Conservation (phyloP, 2,888 invertebrate species). For the Agrochola circellaris region DNA sequence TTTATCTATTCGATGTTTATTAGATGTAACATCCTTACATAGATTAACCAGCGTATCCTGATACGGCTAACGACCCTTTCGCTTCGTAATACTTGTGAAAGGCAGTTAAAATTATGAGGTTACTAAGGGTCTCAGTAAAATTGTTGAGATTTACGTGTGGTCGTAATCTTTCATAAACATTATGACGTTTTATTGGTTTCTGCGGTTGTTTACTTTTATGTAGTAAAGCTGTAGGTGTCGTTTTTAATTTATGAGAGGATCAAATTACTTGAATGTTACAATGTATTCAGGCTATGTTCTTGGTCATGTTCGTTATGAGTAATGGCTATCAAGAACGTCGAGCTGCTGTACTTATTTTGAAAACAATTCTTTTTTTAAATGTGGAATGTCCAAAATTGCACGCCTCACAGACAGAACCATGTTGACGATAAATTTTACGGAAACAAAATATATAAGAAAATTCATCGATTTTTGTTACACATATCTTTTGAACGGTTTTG, state of each 20-base stretch:
- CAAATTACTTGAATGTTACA: constrained; percentile 54
- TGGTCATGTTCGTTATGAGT: constrained; percentile 22
- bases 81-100: constrained; percentile 27
- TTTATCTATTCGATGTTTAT: constrained; percentile 77
- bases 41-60: constrained; percentile 64
- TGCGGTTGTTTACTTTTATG: constrained; percentile 48
- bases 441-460: no score
- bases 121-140: constrained; percentile 60
- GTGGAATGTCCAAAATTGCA: no score
- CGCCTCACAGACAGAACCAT: no score
- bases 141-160: constrained; percentile 61
- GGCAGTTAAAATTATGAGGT: constrained; percentile 44
- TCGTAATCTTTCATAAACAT: constrained; percentile 67
- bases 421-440: no score
- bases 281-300: constrained; percentile 20
- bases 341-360: constrained; percentile 3
- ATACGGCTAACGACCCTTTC: constrained; percentile 22
- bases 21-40: constrained; percentile 72
- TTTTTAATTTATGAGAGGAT: constrained; percentile 62
- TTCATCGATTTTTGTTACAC: no score
- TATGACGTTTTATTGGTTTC: constrained; percentile 64
- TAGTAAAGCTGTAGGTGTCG: constrained; percentile 62
- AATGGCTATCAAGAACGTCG: constrained; percentile 26
- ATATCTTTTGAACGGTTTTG: no score
- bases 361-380: no score